A percentile compares a stretch with the other conserved stretches of the same genome.
These are phyloP conservation scores for Cromileptes altivelis DNA, from an alignment of 2,113 vertebrate species.

Conservation along the genomic window DNA sequence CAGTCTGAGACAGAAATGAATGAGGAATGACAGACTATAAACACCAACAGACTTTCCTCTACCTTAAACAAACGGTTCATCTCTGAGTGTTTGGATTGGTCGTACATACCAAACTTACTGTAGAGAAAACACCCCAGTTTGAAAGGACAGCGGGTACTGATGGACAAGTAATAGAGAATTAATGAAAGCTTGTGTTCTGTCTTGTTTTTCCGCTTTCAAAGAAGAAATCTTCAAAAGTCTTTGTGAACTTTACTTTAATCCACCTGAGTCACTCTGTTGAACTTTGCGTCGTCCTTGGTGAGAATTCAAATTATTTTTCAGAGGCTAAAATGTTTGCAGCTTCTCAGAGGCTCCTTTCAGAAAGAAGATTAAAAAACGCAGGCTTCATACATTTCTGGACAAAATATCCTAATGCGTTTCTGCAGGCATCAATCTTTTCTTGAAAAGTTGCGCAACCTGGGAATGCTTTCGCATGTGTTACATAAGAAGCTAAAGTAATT, in stretches of 20 bases:
- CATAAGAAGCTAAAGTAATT: neutral
- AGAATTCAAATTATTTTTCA: neutral
- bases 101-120: neutral
- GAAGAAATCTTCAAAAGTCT: neutral
- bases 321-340: slow-evolving; percentile 3
- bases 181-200: neutral
- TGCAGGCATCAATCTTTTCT: neutral
- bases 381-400: neutral
- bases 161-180: neutral
- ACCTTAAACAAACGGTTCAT: neutral
- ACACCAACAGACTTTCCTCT: slow-evolving; percentile 3
- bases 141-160: neutral
- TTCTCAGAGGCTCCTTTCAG: neutral
- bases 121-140: neutral
- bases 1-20: slow-evolving; percentile 28
- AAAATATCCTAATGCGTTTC: neutral
- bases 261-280: neutral
- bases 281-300: neutral
- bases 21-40: slow-evolving; percentile 27
- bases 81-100: neutral
- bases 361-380: neutral
- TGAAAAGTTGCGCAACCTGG: neutral
- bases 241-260: neutral
- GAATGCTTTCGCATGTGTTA: neutral
- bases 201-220: neutral